These are phyloP conservation scores for Ciconia stormi DNA, from an alignment of 2,113 vertebrate species.

Conservation along the genomic window DNA sequence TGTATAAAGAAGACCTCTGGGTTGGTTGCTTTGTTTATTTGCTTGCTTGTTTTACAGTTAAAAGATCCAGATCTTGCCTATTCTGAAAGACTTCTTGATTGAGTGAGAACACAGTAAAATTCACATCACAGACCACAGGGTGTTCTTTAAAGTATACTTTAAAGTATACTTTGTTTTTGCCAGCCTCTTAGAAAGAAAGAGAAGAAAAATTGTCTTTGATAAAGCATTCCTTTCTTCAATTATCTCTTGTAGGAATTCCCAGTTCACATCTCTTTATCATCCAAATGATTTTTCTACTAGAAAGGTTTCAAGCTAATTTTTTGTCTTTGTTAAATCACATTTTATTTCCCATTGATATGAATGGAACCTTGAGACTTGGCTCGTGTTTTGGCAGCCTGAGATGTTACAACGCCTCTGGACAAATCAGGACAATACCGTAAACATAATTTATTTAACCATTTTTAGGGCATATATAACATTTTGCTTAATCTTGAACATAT, in stretches of 20 bases:
- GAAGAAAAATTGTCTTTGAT: constrained; percentile 5
- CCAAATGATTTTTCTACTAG: background rate
- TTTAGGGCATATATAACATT: background rate
- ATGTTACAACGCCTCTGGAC: background rate
- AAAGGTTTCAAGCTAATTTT: constrained; percentile 8
- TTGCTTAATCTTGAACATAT: background rate
- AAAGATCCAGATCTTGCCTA: background rate
- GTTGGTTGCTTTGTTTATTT: background rate
- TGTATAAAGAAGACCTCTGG: background rate
- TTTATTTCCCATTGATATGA: constrained; percentile 8
- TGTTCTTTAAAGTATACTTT: background rate
- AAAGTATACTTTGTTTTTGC: background rate
- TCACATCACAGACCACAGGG: background rate
- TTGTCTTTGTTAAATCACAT: background rate
- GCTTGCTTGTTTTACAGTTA: background rate
- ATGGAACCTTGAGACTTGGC: background rate
- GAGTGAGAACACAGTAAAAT: background rate
- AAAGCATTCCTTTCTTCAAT: background rate
- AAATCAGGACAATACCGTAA: background rate
- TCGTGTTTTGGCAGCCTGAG: background rate
- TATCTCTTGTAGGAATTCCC: constrained; percentile 25
- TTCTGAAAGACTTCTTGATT: background rate
- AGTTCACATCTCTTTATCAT: background rate
- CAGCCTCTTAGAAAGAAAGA: background rate
- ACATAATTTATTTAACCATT: background rate